A percentile compares a stretch with the other conserved stretches of the same genome.
Conservation (phyloP, 2,113 vertebrate species). For the Zapus hudsonius region DNA sequence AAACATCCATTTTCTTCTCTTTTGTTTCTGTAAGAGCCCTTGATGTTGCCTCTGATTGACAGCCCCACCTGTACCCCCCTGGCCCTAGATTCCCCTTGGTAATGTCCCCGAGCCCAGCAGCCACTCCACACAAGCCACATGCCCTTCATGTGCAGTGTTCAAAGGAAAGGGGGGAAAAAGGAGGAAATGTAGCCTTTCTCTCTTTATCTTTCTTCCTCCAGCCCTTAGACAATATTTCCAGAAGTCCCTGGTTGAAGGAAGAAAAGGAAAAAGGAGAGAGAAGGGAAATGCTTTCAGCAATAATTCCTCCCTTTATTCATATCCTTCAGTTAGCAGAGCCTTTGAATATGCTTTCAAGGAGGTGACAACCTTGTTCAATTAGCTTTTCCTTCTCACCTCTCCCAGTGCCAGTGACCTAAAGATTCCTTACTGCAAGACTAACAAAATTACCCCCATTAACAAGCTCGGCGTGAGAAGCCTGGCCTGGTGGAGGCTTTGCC, state of each 20-base stretch:
- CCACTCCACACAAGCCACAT: constrained; percentile 47
- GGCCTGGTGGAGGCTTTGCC: constrained; percentile 56
- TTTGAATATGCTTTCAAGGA: constrained; percentile 75
- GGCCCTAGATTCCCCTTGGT: constrained; percentile 54
- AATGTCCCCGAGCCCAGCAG: constrained; percentile 51
- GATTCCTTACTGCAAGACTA: constrained; percentile 75
- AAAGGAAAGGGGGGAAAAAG: constrained; percentile 22
- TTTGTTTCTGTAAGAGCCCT: constrained; percentile 72
- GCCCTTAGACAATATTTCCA: constrained; percentile 64
- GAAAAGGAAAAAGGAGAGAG: constrained; percentile 51
- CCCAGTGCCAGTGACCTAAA: constrained; percentile 74
- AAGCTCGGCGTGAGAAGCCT: constrained; percentile 60
- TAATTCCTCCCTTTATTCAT: background rate
- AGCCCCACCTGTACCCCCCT: constrained; percentile 64
- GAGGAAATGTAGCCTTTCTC: constrained; percentile 51
- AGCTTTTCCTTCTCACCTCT: constrained; percentile 72
- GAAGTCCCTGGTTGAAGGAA: constrained; percentile 66
- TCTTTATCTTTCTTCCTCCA: constrained; percentile 58
- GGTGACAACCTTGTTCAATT: constrained; percentile 74
- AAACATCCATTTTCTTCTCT: constrained; percentile 81
- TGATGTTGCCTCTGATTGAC: constrained; percentile 73
- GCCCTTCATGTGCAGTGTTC: constrained; percentile 70
- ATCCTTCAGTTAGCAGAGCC: constrained; percentile 60
- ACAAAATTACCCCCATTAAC: constrained; percentile 80
- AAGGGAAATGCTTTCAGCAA: constrained; percentile 16